These are phyloP conservation scores for Cladopsammia gracilis DNA, from an alignment of 64 coral and sea anemone species.

Conservation along the genomic window DNA sequence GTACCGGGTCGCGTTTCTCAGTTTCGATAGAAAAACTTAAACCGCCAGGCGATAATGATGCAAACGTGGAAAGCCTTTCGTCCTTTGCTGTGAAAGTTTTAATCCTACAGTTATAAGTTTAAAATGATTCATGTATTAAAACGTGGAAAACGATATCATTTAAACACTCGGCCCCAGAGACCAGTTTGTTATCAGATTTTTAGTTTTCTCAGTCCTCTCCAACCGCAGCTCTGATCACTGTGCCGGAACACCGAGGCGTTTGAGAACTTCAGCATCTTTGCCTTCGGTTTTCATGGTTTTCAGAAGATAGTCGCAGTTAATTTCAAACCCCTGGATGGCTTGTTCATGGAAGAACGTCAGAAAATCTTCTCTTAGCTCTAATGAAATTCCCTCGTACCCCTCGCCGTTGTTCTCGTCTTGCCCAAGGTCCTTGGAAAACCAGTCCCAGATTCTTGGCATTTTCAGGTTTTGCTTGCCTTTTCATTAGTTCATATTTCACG, in stretches of 20 bases:
- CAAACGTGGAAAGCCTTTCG: no score
- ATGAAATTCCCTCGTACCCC: neutral
- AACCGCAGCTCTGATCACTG: neutral
- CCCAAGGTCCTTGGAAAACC: neutral
- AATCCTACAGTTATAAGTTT: no score
- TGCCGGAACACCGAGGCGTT: neutral
- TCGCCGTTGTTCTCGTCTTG: neutral
- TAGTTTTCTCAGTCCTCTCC: neutral
- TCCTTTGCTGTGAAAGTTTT: no score
- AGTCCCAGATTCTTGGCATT: neutral
- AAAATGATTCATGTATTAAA: no score
- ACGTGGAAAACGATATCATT: no score
- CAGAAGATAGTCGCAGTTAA: slow-evolving; percentile 29
- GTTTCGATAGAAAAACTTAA: no score
- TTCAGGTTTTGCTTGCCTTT: neutral
- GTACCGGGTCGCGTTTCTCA: no score
- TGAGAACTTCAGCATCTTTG: neutral
- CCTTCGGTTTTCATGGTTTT: slow-evolving; percentile 11
- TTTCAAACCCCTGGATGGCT: slow-evolving; percentile 49
- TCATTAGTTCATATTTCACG: neutral
- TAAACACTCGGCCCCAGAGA: no score
- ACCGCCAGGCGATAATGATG: no score
- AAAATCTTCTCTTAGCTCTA: slow-evolving; percentile 32
- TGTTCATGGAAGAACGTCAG: slow-evolving; percentile 29
- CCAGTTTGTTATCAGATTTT: no score